Conservation (phyloP, 2,888 invertebrate species). For the Marronus borbonicus region DNA sequence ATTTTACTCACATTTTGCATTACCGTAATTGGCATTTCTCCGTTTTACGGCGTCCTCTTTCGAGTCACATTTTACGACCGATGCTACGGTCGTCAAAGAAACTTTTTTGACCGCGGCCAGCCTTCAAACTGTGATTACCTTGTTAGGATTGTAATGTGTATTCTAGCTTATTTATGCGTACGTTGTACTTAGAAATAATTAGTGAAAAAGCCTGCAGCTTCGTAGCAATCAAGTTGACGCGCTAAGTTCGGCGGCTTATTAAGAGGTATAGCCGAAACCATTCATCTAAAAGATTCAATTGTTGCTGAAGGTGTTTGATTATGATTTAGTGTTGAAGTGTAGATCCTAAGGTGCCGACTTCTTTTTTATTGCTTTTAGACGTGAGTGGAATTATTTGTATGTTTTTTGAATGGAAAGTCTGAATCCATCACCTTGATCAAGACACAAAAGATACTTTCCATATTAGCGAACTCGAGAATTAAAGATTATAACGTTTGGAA, state of each 20-base stretch:
- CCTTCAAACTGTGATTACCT: neutral
- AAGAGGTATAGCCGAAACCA: neutral
- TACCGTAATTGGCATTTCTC: too few relatives aligned
- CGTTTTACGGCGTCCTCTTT: too few relatives aligned
- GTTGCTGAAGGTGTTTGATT: constrained; percentile 18
- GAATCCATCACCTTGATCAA: too few relatives aligned
- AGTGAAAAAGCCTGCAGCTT: neutral
- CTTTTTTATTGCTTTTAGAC: too few relatives aligned
- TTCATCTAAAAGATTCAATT: neutral
- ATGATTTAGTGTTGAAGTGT: neutral
- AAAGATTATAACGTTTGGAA: too few relatives aligned
- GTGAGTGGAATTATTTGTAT: too few relatives aligned
- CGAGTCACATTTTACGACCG: too few relatives aligned
- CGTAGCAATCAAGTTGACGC: neutral
- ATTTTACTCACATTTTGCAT: too few relatives aligned
- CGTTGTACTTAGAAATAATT: constrained; percentile 12
- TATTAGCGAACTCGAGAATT: too few relatives aligned
- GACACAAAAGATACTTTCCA: too few relatives aligned
- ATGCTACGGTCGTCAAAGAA: neutral
- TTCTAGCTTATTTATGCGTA: constrained; percentile 3
- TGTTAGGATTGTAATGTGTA: neutral
- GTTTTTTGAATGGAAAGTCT: too few relatives aligned
- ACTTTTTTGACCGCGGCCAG: neutral
- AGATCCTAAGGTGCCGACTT: neutral
- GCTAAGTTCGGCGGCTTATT: too few relatives aligned